These are phyloP conservation scores for Pterocles orientalis DNA, from an alignment of 2,113 vertebrate species.

Conservation along the genomic window DNA sequence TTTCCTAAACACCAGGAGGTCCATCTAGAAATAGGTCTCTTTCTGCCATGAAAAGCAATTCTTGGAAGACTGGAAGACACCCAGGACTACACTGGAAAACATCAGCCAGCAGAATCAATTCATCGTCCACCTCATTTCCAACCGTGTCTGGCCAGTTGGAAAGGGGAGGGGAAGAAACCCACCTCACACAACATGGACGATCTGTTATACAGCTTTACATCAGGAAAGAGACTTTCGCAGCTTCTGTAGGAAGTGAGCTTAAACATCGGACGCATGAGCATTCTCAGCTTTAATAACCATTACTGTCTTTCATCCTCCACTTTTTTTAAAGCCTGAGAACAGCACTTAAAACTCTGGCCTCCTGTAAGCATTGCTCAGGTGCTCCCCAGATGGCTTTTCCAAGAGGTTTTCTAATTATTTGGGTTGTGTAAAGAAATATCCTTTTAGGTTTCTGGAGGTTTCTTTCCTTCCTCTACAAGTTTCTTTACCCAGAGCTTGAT, in stretches of 20 bases:
- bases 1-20: background rate
- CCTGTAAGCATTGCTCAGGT: background rate
- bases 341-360: background rate
- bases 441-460: constrained; percentile 2
- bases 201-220: constrained; percentile 10
- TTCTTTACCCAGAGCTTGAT: constrained; percentile 3
- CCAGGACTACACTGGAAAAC: background rate
- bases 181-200: background rate
- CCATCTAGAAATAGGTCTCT: background rate
- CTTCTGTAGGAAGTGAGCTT: background rate
- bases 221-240: background rate
- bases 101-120: background rate
- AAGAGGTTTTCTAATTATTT: constrained; percentile 24
- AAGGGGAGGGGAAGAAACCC: background rate
- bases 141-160: background rate
- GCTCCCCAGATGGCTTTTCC: constrained; percentile 38
- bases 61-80: background rate
- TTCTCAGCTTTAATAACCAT: constrained; percentile 30
- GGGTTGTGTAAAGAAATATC: background rate
- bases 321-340: background rate
- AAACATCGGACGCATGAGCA: background rate
- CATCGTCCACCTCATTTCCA: background rate
- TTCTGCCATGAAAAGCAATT: background rate
- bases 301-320: background rate
- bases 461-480: constrained; percentile 33